Percentiles rank a stretch among this genome's conserved stretches.
Evolutionary conservation across 2,797 vertebrate genomes (phyloP).

Genomic region (Euthynnus affinis): DNA sequence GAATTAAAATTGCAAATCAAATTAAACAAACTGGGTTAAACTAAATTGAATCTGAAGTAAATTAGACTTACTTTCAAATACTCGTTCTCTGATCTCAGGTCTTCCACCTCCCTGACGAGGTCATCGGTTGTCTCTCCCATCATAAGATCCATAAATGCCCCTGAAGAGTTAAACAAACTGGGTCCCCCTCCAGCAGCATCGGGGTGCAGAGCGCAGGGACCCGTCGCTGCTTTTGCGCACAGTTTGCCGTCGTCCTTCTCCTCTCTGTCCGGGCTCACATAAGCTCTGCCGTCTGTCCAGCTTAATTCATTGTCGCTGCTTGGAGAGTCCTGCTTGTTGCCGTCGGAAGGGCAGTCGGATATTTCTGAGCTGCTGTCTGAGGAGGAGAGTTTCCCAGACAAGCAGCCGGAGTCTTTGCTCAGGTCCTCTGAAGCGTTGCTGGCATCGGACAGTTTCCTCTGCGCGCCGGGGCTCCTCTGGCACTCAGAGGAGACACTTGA

Average conservation of each 20-base stretch:
- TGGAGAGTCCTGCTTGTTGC: slow-evolving; percentile 84
- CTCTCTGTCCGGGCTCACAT: slow-evolving; percentile 49
- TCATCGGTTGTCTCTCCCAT: slow-evolving; percentile 85
- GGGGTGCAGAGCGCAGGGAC: slow-evolving; percentile 55
- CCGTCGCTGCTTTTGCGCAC: slow-evolving; percentile 46
- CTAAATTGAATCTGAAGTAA: neutral
- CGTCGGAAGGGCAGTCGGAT: slow-evolving; percentile 84
- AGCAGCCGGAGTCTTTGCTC: slow-evolving; percentile 83
- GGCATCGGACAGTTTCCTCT: slow-evolving; percentile 82
- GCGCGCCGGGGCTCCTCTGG: slow-evolving; percentile 71
- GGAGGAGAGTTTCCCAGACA: slow-evolving; percentile 82
- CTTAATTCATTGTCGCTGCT: slow-evolving; percentile 84
- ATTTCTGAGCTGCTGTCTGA: slow-evolving; percentile 92
- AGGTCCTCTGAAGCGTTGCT: slow-evolving; percentile 81
- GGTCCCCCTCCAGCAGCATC: slow-evolving; percentile 76
- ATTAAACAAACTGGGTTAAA: neutral
- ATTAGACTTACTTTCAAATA: slow-evolving; percentile 92
- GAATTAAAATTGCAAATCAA: neutral
- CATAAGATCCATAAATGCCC: slow-evolving; percentile 89
- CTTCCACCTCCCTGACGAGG: slow-evolving; percentile 92
- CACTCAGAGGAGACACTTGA: slow-evolving; percentile 43
- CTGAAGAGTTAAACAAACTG: slow-evolving; percentile 84
- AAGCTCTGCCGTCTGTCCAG: slow-evolving; percentile 69
- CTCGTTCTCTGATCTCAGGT: slow-evolving; percentile 97
- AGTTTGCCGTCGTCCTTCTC: slow-evolving; percentile 35